Evolutionary conservation across 2,797 vertebrate genomes (phyloP).

Genomic region (Glyptemys insculpta): DNA sequence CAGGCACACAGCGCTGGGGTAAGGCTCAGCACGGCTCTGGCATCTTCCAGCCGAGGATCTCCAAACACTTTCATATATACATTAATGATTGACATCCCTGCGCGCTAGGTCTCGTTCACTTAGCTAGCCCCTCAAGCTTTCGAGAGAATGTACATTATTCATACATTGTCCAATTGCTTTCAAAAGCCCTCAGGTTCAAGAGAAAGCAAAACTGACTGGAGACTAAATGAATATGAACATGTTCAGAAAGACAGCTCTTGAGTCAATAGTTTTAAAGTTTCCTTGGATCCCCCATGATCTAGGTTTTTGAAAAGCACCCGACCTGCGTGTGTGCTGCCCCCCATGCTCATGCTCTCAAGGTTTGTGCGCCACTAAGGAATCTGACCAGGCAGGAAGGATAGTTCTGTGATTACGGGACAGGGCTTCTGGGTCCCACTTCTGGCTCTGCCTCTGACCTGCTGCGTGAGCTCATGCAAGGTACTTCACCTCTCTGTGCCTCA

Average conservation of each 20-base stretch:
- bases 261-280: fast-evolving
- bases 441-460: not conserved
- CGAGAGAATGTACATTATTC: not conserved
- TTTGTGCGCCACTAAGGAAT: not conserved
- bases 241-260: not conserved
- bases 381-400: not conserved
- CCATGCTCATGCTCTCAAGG: not conserved
- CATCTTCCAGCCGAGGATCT: not conserved
- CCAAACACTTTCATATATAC: not conserved
- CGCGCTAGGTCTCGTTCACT: fast-evolving
- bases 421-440: not conserved
- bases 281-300: fast-evolving
- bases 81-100: not conserved
- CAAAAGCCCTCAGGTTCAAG: not conserved
- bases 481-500: not conserved
- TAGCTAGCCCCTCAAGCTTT: not conserved
- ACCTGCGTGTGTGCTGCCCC: not conserved
- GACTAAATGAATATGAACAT: not conserved
- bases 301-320: not conserved
- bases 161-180: not conserved
- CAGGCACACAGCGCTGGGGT: not conserved
- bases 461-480: not conserved
- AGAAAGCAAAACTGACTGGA: not conserved
- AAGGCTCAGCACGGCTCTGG: not conserved
- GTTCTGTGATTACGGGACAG: not conserved